Evolutionary conservation across 1,140 invertebrate genomes (phyloP).

Genomic region (Belonocnema kinseyi): DNA sequence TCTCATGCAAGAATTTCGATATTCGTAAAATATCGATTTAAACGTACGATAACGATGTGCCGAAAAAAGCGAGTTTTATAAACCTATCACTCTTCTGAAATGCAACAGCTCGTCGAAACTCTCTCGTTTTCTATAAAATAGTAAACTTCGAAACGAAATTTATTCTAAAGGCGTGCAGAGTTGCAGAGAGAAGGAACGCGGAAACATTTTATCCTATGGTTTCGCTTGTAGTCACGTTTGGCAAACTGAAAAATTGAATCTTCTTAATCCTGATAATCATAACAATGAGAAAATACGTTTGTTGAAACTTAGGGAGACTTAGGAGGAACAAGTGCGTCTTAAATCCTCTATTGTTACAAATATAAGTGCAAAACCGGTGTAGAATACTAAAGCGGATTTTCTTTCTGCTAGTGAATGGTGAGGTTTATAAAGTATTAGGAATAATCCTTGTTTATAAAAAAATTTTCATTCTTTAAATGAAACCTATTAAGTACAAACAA

Average conservation of each 20-base stretch:
- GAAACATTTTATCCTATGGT: constrained; percentile 21
- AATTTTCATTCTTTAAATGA: too few relatives aligned
- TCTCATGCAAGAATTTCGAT: background rate
- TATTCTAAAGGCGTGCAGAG: constrained; percentile 17
- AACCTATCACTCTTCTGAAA: background rate
- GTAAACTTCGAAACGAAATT: constrained; percentile 6
- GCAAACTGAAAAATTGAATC: constrained; percentile 31
- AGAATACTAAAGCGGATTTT: too few relatives aligned
- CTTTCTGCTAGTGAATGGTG: too few relatives aligned
- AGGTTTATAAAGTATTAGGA: too few relatives aligned
- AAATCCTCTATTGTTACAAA: background rate
- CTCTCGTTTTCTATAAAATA: constrained; percentile 21
- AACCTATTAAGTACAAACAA: too few relatives aligned
- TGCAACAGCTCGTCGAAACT: constrained; percentile 28
- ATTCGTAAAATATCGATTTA: background rate
- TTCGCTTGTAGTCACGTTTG: constrained; percentile 27
- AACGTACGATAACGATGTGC: background rate
- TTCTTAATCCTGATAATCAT: constrained; percentile 27
- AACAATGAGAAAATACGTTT: constrained; percentile 14
- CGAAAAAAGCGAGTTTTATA: background rate
- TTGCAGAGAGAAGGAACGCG: constrained; percentile 24
- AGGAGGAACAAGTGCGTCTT: background rate
- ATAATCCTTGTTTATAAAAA: too few relatives aligned
- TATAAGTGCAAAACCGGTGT: background rate
- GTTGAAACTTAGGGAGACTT: background rate